These are phyloP conservation scores for Steinernema scapterisci DNA, from an alignment of 2,888 invertebrate species.

Conservation along the genomic window DNA sequence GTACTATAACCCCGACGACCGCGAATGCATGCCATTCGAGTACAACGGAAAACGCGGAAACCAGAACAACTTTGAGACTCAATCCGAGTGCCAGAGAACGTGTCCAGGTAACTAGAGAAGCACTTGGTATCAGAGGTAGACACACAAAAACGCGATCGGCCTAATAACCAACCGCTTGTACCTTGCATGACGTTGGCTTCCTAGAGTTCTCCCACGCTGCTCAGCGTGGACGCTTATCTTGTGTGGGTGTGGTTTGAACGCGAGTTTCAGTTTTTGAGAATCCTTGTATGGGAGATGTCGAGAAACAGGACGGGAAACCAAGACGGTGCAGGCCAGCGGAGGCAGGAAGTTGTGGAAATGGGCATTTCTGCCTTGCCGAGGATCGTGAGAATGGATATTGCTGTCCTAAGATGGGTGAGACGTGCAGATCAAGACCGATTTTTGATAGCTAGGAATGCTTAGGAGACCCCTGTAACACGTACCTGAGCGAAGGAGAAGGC, in stretches of 20 bases:
- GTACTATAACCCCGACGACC: slow-evolving; percentile 67
- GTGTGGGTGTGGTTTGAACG: neutral
- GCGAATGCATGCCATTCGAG: slow-evolving; percentile 65
- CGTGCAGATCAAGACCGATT: too few species aligned
- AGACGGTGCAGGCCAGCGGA: slow-evolving; percentile 43
- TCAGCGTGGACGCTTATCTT: too few species aligned
- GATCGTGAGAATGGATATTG: slow-evolving; percentile 48
- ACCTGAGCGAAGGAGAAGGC: slow-evolving; percentile 51
- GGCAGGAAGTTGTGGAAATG: slow-evolving; percentile 37
- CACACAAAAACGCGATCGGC: slow-evolving; percentile 28
- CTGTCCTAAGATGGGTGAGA: slow-evolving; percentile 33
- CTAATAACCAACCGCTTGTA: slow-evolving; percentile 26
- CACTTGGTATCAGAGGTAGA: slow-evolving; percentile 5
- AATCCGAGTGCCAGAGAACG: slow-evolving; percentile 62
- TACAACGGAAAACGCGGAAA: slow-evolving; percentile 66
- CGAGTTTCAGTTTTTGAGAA: slow-evolving; percentile 53
- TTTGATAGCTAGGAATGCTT: slow-evolving; percentile 21
- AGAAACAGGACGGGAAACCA: slow-evolving; percentile 39
- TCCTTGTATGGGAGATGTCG: slow-evolving; percentile 54
- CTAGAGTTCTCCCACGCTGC: too few species aligned
- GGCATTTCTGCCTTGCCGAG: slow-evolving; percentile 51
- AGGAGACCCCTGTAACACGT: slow-evolving; percentile 54
- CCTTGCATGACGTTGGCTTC: neutral
- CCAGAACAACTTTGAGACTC: slow-evolving; percentile 66
- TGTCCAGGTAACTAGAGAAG: slow-evolving; percentile 60